phyloP scores from a whole-genome alignment of 2,113 vertebrate genomes.

The Vimba vimba region DNA sequence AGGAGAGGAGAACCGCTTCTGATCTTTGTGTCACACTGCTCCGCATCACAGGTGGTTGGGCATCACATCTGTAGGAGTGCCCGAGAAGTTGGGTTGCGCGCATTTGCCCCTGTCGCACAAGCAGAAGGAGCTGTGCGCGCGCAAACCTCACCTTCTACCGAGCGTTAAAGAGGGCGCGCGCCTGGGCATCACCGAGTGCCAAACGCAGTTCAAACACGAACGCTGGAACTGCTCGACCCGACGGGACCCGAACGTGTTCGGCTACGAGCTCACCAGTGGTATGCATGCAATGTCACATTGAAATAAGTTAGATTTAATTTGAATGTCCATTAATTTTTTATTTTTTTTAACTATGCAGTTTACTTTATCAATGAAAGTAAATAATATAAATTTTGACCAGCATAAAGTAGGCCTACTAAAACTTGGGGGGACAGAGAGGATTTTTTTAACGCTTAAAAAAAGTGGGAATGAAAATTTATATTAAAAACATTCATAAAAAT shows the following conservation, averaged over 20 bases:
- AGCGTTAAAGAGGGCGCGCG: conserved; percentile 87
- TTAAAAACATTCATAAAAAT: too few relatives aligned
- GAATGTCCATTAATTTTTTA: background rate
- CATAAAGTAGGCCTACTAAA: too few relatives aligned
- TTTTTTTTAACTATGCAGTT: background rate
- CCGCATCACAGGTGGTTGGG: conserved; percentile 85
- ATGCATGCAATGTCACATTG: conserved; percentile 59
- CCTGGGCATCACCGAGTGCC: conserved; percentile 87
- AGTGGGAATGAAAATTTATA: too few relatives aligned
- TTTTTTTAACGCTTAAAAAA: too few relatives aligned
- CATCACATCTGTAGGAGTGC: conserved; percentile 79
- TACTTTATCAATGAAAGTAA: background rate
- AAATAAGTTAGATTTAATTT: background rate
- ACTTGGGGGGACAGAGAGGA: too few relatives aligned
- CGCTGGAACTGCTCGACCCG: conserved; percentile 88
- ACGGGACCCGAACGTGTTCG: conserved; percentile 73
- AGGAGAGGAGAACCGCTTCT: conserved; percentile 23
- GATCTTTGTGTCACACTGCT: conserved; percentile 31
- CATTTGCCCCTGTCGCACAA: conserved; percentile 78
- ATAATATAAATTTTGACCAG: background rate
- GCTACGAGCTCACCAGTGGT: conserved; percentile 87
- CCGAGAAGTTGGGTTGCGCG: conserved; percentile 81
- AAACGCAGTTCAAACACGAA: conserved; percentile 90
- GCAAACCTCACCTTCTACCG: conserved; percentile 85
- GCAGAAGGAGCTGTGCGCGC: conserved; percentile 87